Base-by-base conservation (phyloP, 2,113 vertebrate genomes). In the Aplodontia rufa region DNA sequence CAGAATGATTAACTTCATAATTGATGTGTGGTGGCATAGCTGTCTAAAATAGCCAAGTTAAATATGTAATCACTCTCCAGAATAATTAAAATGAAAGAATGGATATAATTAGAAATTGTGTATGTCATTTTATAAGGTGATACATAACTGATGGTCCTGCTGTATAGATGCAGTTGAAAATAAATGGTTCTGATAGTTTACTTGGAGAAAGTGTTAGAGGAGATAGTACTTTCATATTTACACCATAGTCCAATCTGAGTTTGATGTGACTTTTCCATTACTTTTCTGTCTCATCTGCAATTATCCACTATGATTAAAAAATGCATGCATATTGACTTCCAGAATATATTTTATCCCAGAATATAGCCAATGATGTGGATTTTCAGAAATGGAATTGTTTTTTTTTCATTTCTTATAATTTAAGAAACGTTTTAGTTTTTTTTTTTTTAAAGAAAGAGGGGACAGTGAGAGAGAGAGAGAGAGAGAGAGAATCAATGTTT, bases 1-100 rank as follows among this genome's bases (percentile, higher is more conserved):
- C 12, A 40, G 84, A 95, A 87, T 98, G 76, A 97, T 78, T 97
- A 89, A 87, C 75, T 98, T 97, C 69, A 32, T 97, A 96, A 96
- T 28, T 90, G 71, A 49, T 91, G 35, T 95, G 51, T 91, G 37
- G 81, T 71, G 69, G 94, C 66, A 82, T 95, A 95, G 82, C 45
- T 95, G n/a, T 91, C 83, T 96, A 84, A 88, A 94, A 66, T 97
- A 95, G 81, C 64, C 91, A 69, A 19, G 92, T 97, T 97, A 93
- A 97, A 95, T 72, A 95, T 96, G 32, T 96, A 93, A 92, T 97
- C 53, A 89, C 12, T 95, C 79, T 92, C 72, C n/a, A 71, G 45
- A 89, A 16, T 93, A 81, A 97, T 97, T 96, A 93, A 96, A 97
- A 64, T 11, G 45, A 84, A 92, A 47, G 88, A 96, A 69, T 96